A percentile compares a stretch with the other conserved stretches of the same genome.
These are phyloP conservation scores for Hydropotes inermis DNA, from an alignment of 2,113 vertebrate species.

Conservation along the genomic window DNA sequence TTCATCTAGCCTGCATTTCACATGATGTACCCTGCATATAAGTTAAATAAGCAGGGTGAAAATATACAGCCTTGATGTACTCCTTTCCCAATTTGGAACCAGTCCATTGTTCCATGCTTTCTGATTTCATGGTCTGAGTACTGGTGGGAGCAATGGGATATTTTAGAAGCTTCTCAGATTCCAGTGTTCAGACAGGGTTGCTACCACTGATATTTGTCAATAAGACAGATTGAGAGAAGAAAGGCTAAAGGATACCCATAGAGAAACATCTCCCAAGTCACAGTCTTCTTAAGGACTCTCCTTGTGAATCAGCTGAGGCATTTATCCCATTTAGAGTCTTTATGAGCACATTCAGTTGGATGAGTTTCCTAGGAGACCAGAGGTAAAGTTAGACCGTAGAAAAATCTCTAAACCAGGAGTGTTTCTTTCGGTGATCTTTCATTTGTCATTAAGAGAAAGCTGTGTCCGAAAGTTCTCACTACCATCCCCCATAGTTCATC, in stretches of 20 bases:
- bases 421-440: neutral
- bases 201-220: neutral
- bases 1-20: neutral
- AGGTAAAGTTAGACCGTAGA: neutral
- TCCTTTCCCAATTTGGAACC: neutral
- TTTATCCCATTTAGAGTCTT: neutral
- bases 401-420: neutral
- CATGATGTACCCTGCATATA: neutral
- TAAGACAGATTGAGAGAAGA: neutral
- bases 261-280: neutral
- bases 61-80: neutral
- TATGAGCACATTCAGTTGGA: neutral
- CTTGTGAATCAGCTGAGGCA: neutral
- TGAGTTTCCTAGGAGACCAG: slow-evolving; percentile 34
- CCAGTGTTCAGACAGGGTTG: neutral
- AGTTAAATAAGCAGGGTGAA: neutral
- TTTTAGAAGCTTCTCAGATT: neutral
- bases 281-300: neutral
- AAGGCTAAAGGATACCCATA: neutral
- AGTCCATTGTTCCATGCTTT: neutral
- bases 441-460: neutral
- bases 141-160: neutral
- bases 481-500: too few relatives aligned
- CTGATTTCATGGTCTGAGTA: neutral
- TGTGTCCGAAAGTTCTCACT: neutral